Evolutionary conservation across 2,888 invertebrate genomes (phyloP), one percentile per base, ranked within the genome.

Genomic region (Callimorpha dominula): DNA sequence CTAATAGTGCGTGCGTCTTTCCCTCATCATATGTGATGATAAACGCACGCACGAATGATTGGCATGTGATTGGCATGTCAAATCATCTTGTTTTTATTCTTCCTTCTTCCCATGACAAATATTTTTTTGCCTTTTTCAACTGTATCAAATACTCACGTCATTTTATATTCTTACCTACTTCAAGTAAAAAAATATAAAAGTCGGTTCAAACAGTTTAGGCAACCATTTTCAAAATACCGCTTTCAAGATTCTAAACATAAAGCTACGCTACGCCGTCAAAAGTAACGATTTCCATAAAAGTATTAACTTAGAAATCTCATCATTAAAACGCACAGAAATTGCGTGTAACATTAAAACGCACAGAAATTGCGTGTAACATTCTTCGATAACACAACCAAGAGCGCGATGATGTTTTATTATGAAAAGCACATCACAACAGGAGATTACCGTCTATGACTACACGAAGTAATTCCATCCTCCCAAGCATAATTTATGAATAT

Each of bases 401-500:
- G 78, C 70, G 70, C 52, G 72, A 66, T 73, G 69, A 65, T 74
- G 69, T 76, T 79, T 63, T 71, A 75, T 71, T 65, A 75, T 65
- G 54, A 72, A 62, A 74, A 71, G 74, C 71, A 77, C 79, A 80
- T 74, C 72, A 72, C 76, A 68, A 79, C 75, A 77, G 70, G 68
- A 83, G 81, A 82, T 78, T 82, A 82, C 80, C 68, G 71, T 66
- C 82, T 74, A 77, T 73, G 79, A 80, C 78, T 79, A 81, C 73
- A 79, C 78, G 72, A 66, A 78, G 78, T 81, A 83, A 85, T 84
- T 81, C 77, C 71, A 79, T 74, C 78, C 79, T 72, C 73, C 57
- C 79, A 76, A 81, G 85, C 75, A 81, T 81, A 84, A 76, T 81
- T 80, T 86, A 88, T 88, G 86, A 88, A 89, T 89, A 89, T 87